Evolutionary conservation across 2,797 vertebrate genomes (phyloP).

Genomic region (Manis pentadactyla): DNA sequence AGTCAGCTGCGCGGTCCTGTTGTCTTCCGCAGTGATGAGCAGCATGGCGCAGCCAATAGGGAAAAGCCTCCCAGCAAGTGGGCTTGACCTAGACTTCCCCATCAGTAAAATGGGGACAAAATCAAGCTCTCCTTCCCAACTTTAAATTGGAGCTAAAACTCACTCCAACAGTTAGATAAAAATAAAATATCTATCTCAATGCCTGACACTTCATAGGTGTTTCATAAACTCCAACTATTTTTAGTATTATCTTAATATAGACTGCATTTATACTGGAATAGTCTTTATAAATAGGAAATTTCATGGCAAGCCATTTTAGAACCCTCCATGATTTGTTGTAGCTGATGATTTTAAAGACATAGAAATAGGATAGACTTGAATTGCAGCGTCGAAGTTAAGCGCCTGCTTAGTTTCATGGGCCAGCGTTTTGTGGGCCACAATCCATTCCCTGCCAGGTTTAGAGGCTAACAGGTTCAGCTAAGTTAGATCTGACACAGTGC

Average conservation of each 20-base stretch:
- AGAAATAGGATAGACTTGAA: not conserved
- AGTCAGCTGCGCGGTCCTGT: accelerated
- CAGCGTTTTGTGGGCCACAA: not conserved
- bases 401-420: not conserved
- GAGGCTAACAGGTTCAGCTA: not conserved
- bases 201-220: not conserved
- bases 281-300: not conserved
- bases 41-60: not conserved
- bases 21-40: not conserved
- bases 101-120: not conserved
- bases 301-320: not conserved
- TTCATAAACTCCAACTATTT: not conserved
- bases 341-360: not conserved
- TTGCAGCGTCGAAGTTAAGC: not conserved
- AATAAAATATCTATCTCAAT: not conserved
- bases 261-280: not conserved
- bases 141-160: slow-evolving; percentile 2
- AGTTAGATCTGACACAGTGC: not conserved
- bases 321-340: not conserved
- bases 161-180: not conserved
- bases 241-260: not conserved
- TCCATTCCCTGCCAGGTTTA: not conserved
- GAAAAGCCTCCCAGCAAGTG: not conserved
- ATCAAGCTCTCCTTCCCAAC: not conserved
- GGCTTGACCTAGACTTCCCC: not conserved